Conservation (phyloP, 2,888 invertebrate genomes). For the Trissoscelio sp. region DNA sequence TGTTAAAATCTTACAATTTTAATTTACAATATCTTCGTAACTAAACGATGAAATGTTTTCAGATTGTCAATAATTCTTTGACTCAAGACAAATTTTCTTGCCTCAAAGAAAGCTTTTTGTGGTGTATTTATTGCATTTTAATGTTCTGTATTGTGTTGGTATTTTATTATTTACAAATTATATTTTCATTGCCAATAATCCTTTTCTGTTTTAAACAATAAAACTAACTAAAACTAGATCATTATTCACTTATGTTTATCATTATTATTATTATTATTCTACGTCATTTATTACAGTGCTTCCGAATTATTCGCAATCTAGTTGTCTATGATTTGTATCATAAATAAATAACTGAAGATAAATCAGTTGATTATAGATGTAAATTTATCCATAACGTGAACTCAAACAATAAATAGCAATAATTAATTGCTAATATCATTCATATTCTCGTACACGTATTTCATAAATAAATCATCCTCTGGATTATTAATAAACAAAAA, state of each 20-base stretch:
- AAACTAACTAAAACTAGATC: background rate
- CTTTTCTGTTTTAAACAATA: conserved; percentile 9
- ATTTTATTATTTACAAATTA: conserved; percentile 34
- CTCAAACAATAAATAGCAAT: conserved; percentile 39
- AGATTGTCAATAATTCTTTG: too few relatives aligned
- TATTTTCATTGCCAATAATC: conserved; percentile 9
- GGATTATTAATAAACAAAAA: background rate
- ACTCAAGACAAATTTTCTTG: too few relatives aligned
- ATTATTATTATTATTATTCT: conserved; percentile 34
- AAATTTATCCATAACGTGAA: conserved; percentile 29
- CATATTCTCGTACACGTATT: conserved; percentile 10
- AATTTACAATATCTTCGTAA: too few relatives aligned
- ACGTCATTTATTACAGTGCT: conserved; percentile 36
- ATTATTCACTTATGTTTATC: conserved; percentile 26
- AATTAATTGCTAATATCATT: conserved; percentile 34
- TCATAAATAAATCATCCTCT: background rate
- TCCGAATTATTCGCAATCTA: conserved; percentile 54
- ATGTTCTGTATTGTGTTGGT: too few relatives aligned
- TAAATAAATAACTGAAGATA: conserved; percentile 47
- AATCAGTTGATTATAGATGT: conserved; percentile 36
- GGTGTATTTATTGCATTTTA: too few relatives aligned
- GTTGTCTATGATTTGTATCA: conserved; percentile 46
- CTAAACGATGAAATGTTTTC: too few relatives aligned
- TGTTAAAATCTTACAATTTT: too few relatives aligned
- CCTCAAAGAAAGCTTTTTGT: too few relatives aligned